phyloP scores from a whole-genome alignment of 2,113 vertebrate species.

The Syrmaticus mikado region DNA sequence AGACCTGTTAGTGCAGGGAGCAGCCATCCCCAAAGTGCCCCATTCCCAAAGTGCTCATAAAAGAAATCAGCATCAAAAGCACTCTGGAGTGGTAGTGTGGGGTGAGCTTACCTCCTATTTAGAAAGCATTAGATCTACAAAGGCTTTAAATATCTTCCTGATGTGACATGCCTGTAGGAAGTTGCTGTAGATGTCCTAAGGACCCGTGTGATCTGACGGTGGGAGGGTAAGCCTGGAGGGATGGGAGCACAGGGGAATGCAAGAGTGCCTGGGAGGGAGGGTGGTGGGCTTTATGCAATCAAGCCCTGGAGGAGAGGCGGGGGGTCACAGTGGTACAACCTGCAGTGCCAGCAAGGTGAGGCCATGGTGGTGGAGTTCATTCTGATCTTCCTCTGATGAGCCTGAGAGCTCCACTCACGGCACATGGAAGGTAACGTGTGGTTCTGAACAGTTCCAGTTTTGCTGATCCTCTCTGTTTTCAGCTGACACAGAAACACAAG shows the following conservation, averaged over 20 bases:
- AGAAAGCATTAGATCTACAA: neutral
- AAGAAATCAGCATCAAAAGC: constrained; percentile 1
- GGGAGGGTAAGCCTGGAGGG: constrained; percentile 1
- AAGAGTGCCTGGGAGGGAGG: neutral
- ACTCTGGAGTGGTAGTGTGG: neutral
- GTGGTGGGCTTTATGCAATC: constrained; percentile 32
- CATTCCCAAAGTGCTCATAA: neutral
- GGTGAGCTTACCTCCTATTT: constrained; percentile 7
- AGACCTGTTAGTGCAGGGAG: neutral
- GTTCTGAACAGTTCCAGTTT: neutral
- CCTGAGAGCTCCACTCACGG: neutral
- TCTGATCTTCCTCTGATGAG: neutral
- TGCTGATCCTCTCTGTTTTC: neutral
- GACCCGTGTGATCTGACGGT: neutral
- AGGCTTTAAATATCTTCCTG: constrained; percentile 1
- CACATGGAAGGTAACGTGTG: neutral
- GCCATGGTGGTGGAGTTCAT: neutral
- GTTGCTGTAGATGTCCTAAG: neutral
- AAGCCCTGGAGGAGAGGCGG: neutral
- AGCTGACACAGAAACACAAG: neutral
- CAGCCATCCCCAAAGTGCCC: neutral
- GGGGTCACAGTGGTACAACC: neutral
- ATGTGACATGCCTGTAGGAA: neutral
- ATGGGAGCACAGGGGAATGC: constrained; percentile 21
- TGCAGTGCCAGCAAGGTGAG: neutral